Conservation (phyloP, 2,888 invertebrate genomes). For the Coenonympha glycerion region DNA sequence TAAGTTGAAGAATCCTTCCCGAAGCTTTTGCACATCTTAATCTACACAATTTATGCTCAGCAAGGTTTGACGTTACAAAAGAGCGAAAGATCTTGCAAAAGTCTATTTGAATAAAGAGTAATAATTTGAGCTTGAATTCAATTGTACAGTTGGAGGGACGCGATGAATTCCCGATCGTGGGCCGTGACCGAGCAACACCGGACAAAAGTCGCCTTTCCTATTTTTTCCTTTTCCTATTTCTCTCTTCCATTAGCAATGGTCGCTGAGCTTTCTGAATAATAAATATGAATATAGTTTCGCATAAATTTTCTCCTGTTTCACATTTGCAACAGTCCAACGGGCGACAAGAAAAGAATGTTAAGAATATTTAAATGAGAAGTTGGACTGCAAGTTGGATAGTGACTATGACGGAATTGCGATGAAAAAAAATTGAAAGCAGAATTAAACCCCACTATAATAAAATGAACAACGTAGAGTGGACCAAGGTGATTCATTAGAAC, state of each 20-base stretch:
- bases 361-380: not conserved
- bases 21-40: too few species aligned
- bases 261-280: not conserved
- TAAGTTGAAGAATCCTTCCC: too few species aligned
- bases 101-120: not conserved
- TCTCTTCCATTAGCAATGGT: not conserved
- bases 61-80: too few species aligned
- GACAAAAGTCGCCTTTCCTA: not conserved
- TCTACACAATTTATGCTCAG: too few species aligned
- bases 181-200: too few species aligned
- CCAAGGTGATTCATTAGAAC: too few species aligned
- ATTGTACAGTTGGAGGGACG: not conserved
- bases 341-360: not conserved
- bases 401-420: too few species aligned
- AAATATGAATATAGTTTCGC: conserved; percentile 2
- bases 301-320: not conserved
- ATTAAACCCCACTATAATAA: too few species aligned
- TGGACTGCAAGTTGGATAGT: too few species aligned
- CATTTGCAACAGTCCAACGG: not conserved
- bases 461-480: too few species aligned
- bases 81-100: too few species aligned
- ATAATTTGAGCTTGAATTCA: conserved; percentile 1
- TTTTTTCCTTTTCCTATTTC: not conserved
- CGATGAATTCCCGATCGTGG: conserved; percentile 1
- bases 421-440: too few species aligned